Evolutionary conservation across 1,140 invertebrate species (phyloP), one percentile per base, ranked within the genome.

Genomic region (Tetragnatha versicolor): DNA sequence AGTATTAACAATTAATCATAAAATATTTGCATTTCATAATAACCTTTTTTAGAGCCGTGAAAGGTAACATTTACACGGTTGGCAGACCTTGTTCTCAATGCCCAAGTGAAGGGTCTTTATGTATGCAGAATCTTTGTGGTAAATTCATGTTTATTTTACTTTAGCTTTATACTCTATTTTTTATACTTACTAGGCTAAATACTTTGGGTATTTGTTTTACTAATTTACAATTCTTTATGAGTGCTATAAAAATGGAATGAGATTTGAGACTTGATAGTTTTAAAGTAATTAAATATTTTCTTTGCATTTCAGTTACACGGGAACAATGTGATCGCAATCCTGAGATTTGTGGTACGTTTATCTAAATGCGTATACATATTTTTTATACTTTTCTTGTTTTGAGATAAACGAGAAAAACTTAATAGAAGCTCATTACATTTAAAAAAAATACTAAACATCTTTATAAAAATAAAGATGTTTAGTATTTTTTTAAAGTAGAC

Each of bases 11-110:
- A n/a, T n/a, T n/a, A n/a, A n/a, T n/a, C n/a, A n/a, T n/a, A n/a
- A n/a, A n/a, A n/a, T n/a, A n/a, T n/a, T n/a, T n/a, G n/a, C n/a
- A n/a, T n/a, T n/a, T n/a, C n/a, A n/a, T 29, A 61, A 22, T 49
- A 27, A 27, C n/a, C 4, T 10, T 63, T 75, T 75, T 35, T 31
- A 75, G 72, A n/a, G 72, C 72, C 2, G 2, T 63, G 0, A 47
- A 37, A 51, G 72, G 58, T 4, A 12, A 63, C 6, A 75, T 75
- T 37, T 75, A 37, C 37, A 27, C 6, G 4, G 39, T 75, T 25
- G 55, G 17, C 12, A 75, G 35, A 75, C 72, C 72, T 9, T 75
- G 72, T 49, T 63, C 72, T 0, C 72, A 63, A 17, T 75, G 72
- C 20, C n/a, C 35, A 3, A n/a, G 27, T 63, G 61, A 37, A n/a